These are phyloP conservation scores for Nymphalis c-album DNA, from an alignment of 2,888 invertebrate species.

Conservation along the genomic window DNA sequence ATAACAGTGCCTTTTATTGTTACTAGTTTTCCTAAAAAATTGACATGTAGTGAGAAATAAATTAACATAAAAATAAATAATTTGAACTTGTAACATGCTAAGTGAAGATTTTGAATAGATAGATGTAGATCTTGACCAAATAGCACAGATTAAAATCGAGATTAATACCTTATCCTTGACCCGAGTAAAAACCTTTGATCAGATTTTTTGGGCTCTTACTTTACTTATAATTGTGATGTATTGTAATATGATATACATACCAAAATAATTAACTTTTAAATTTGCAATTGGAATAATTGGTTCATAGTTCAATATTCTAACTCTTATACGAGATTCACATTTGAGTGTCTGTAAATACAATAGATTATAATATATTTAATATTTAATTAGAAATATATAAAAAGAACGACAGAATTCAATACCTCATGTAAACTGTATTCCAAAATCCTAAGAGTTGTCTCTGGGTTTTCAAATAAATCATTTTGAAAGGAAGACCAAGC, in stretches of 20 bases:
- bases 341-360: constrained; percentile 58
- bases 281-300: constrained; percentile 85
- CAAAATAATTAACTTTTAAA: constrained; percentile 87
- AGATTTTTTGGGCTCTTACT: too few relatives aligned
- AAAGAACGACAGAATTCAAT: constrained; percentile 16
- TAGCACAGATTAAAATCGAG: too few relatives aligned
- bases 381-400: background rate
- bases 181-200: too few relatives aligned
- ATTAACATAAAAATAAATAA: constrained; percentile 11
- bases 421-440: constrained; percentile 91
- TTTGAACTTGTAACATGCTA: background rate
- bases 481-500: constrained; percentile 84
- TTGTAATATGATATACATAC: constrained; percentile 68
- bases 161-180: too few relatives aligned
- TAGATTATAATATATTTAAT: background rate
- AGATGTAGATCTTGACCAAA: too few relatives aligned
- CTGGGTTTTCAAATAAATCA: constrained; percentile 86
- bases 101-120: too few relatives aligned
- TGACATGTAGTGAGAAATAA: constrained; percentile 19
- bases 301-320: constrained; percentile 79
- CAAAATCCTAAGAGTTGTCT: constrained; percentile 84
- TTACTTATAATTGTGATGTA: too few relatives aligned
- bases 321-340: constrained; percentile 69
- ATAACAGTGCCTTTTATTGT: constrained; percentile 93
- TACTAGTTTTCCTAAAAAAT: constrained; percentile 85